Evolutionary conservation across 2,888 invertebrate genomes (phyloP).

Genomic region (Fragum fragum): DNA sequence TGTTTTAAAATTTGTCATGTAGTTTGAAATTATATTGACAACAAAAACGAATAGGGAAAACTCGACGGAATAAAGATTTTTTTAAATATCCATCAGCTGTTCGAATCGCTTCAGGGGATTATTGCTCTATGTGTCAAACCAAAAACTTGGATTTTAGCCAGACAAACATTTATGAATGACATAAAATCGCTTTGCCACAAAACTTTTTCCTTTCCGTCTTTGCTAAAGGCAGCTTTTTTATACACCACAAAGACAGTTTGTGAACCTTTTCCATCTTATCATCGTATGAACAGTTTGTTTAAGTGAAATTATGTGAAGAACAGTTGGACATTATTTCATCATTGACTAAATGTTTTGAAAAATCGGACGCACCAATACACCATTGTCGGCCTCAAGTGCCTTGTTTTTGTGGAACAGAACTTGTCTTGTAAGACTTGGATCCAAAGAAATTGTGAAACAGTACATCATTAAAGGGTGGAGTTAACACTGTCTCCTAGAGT

Average conservation of each 20-base stretch:
- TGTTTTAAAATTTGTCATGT: too few relatives aligned
- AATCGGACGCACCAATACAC: conserved; percentile 1
- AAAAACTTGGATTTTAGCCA: neutral
- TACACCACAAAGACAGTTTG: neutral
- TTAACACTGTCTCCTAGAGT: conserved; percentile 68
- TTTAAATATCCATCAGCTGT: neutral
- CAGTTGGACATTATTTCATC: neutral
- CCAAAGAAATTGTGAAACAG: conserved; percentile 62
- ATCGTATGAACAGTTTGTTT: neutral
- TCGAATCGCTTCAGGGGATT: conserved; percentile 12
- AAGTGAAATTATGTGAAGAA: conserved; percentile 3
- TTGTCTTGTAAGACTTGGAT: conserved; percentile 32
- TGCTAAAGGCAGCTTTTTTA: conserved; percentile 6
- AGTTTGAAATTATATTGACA: too few relatives aligned
- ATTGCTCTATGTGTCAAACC: neutral
- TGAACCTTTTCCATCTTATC: neutral
- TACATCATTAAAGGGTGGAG: conserved; percentile 56
- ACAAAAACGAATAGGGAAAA: too few relatives aligned
- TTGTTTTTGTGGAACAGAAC: conserved; percentile 16
- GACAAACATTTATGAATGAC: conserved; percentile 2
- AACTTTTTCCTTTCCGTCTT: neutral
- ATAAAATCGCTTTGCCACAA: neutral
- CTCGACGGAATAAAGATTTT: neutral
- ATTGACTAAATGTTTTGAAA: neutral
- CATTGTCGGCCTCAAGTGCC: conserved; percentile 26